Conservation (phyloP, 2,888 invertebrate genomes). For the Drosophila nigricruria region DNA sequence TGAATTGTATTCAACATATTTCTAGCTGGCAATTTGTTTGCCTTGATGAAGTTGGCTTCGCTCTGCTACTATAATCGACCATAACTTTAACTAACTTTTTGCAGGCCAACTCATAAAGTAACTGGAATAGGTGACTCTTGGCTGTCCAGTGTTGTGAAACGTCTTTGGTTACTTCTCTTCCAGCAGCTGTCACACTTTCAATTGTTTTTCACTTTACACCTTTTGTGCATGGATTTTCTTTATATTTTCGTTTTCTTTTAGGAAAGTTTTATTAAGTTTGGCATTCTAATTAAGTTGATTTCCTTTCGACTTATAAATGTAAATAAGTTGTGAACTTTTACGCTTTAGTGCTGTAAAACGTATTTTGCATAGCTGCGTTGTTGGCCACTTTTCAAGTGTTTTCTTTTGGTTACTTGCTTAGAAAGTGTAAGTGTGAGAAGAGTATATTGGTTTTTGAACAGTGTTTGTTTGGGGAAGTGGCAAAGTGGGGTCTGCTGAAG, state of each 20-base stretch:
- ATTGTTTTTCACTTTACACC: constrained; percentile 1
- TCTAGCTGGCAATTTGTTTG: constrained; percentile 13
- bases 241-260: background rate
- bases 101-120: constrained; percentile 2
- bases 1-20: constrained; percentile 27
- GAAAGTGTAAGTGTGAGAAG: background rate
- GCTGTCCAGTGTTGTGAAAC: constrained; percentile 6
- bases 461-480: too few relatives aligned
- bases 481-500: too few relatives aligned
- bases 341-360: constrained; percentile 1
- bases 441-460: background rate
- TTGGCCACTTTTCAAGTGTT: background rate
- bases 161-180: background rate
- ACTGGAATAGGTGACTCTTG: constrained; percentile 8
- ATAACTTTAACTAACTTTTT: constrained; percentile 7
- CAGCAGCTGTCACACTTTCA: constrained; percentile 1
- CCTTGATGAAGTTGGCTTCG: constrained; percentile 16
- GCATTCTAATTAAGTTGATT: constrained; percentile 6
- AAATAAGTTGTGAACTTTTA: constrained; percentile 5
- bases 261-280: background rate
- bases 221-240: background rate
- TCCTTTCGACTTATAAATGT: background rate
- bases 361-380: background rate
- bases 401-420: background rate
- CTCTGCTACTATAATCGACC: constrained; percentile 1